These are phyloP conservation scores for Tridacna crocea DNA, from an alignment of 2,888 invertebrate genomes.

Conservation along the genomic window DNA sequence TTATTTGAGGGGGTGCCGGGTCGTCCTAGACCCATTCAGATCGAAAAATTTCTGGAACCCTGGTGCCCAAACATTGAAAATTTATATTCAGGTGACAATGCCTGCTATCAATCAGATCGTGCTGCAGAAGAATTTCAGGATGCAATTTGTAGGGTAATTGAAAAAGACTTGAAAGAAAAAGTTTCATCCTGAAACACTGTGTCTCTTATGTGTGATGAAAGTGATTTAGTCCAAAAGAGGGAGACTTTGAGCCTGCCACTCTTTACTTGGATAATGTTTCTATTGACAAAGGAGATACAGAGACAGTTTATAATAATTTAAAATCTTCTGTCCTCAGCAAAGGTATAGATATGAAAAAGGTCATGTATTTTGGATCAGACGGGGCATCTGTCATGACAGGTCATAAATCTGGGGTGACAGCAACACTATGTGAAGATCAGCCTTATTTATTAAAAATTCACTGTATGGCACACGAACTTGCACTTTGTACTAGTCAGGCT, in stretches of 20 bases:
- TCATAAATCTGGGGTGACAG: no score
- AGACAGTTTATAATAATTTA: neutral
- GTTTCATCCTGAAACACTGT: no score
- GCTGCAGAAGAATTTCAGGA: neutral
- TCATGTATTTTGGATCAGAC: slow-evolving; percentile 1
- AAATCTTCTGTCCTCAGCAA: neutral
- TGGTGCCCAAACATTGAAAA: no score
- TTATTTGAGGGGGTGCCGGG: no score
- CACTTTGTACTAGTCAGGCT: slow-evolving; percentile 15
- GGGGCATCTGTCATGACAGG: slow-evolving; percentile 21
- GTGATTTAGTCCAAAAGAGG: neutral
- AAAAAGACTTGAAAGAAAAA: neutral
- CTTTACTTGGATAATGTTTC: neutral
- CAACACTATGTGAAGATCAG: neutral
- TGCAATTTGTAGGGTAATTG: neutral
- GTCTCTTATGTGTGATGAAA: no score
- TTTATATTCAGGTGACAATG: neutral
- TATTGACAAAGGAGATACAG: neutral
- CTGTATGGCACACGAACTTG: slow-evolving; percentile 14
- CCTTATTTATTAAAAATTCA: slow-evolving; percentile 20
- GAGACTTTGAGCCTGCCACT: neutral
- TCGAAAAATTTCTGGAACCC: no score
- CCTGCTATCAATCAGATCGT: neutral
- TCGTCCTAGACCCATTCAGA: no score
- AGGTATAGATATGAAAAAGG: neutral